Base-by-base conservation (phyloP, 2,113 vertebrate species). In the Tonatia bakeri region DNA sequence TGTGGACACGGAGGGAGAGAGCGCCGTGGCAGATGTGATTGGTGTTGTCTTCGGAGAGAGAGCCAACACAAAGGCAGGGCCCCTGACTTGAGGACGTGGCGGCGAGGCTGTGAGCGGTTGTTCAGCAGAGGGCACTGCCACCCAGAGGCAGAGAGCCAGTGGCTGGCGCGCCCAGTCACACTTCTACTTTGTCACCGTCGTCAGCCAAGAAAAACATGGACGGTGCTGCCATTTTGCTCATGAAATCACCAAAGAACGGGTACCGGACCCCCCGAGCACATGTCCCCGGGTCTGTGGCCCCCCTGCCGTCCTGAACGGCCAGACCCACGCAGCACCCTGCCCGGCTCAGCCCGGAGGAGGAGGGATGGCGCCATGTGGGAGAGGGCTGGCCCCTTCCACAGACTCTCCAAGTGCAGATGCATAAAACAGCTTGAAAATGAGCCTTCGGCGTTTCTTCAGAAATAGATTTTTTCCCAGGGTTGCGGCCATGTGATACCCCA, bases 71-170 rank as follows among this genome's bases (percentile, higher is more conserved):
- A 97, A 98, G 96, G 77, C 96, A 81, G 96, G 97, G 97, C 97
- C 95, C 97, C 97, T 97, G 96, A 87, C 94, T 97, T 81, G 5
- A 31, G 95, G 93, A 95, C 94, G 73, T 93, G 94, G 85, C 81
- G 97, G 96, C 86, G 93, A 5, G 50, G 97, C 97, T 96, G 97
- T 52, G 20, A 97, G 92, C 91, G 52, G 98, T 97, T 91, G 98
- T 97, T 91, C 93, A 90, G 98, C 90, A 97, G 98, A 96, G 98
- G 97, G 98, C 98, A 98, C 98, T 98, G 98, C 98, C 98, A 98
- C 97, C 98, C 98, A 98, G 98, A 98, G 98, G 98, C 97, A 87
- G 97, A 98, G 97, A 98, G 87, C 83, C 92, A 94, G 75, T 88
- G 97, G 80, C 80, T 95, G 97, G 94, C 85, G 7, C 36, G 59